These are phyloP conservation scores for Euspilapteryx auroguttella DNA, from an alignment of 2,888 invertebrate genomes.

Conservation along the genomic window DNA sequence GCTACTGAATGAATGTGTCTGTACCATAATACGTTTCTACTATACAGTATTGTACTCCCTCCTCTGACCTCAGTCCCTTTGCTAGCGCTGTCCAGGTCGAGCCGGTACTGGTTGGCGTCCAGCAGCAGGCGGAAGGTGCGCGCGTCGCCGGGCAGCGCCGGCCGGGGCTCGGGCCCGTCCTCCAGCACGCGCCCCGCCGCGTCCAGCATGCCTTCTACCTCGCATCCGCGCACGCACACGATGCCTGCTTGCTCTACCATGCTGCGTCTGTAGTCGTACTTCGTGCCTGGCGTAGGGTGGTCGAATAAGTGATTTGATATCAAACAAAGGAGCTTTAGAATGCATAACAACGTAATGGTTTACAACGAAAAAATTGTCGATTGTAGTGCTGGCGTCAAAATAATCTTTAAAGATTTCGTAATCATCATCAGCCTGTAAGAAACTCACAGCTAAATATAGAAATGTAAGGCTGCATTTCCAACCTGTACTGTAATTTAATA, in stretches of 20 bases:
- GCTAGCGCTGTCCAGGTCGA: conserved; percentile 85
- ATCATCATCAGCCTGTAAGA: no score
- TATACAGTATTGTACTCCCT: no score
- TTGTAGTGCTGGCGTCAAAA: no score
- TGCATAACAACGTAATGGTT: no score
- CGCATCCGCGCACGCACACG: conserved; percentile 92
- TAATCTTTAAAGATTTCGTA: no score
- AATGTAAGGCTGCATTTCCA: no score
- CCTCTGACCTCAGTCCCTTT: conserved; percentile 79
- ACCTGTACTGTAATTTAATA: no score
- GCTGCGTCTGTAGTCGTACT: conserved; percentile 78
- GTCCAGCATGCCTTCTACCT: conserved; percentile 97
- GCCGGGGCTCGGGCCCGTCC: conserved; percentile 91
- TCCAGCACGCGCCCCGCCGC: conserved; percentile 94
- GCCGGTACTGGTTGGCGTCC: conserved; percentile 95
- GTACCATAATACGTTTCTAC: no score
- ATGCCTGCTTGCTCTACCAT: conserved; percentile 94
- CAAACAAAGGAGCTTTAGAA: no score
- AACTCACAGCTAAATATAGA: no score
- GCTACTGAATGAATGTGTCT: no score
- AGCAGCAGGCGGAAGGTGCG: conserved; percentile 92
- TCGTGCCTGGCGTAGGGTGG: conserved; percentile 57
- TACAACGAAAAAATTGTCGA: no score
- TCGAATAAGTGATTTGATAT: neutral
- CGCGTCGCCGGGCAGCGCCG: conserved; percentile 83